Percentiles rank a stretch among this genome's conserved stretches.
phyloP scores from a whole-genome alignment of 30 jellyfish, hydroid and myxozoan species.

The Hydra vulgaris region DNA sequence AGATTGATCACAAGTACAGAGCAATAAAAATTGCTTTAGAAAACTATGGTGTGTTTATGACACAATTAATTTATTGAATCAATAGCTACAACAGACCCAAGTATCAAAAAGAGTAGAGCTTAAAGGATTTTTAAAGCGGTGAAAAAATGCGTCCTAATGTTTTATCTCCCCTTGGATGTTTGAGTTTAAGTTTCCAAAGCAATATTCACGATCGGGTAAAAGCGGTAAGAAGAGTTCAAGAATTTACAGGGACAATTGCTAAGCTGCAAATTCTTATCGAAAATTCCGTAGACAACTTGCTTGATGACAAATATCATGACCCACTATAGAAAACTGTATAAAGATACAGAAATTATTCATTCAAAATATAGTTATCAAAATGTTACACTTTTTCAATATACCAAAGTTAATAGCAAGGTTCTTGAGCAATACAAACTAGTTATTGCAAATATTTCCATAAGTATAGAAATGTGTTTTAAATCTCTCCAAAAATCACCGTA shows the following conservation, averaged over 20 bases:
- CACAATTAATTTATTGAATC: conserved; percentile 19
- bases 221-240: conserved; percentile 28
- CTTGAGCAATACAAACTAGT: neutral
- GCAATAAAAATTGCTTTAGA: conserved; percentile 35
- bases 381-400: neutral
- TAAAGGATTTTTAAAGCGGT: neutral
- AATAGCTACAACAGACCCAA: conserved; percentile 17
- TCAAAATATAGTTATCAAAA: neutral
- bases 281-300: neutral
- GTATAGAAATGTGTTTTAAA: too few species aligned
- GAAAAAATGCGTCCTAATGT: conserved; percentile 37
- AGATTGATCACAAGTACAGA: conserved; percentile 33
- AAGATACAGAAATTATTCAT: neutral
- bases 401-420: too few species aligned
- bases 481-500: too few species aligned
- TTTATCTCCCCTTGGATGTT: conserved; percentile 7
- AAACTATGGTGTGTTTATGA: conserved; percentile 31
- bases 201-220: conserved; percentile 26
- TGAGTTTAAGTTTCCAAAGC: conserved; percentile 25
- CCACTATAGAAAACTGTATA: neutral
- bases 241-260: conserved; percentile 17
- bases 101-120: conserved; percentile 26
- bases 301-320: neutral
- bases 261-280: conserved; percentile 14
- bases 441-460: neutral